Base-by-base conservation (phyloP, 2,797 vertebrate species). In the Sus cebifrons region DNA sequence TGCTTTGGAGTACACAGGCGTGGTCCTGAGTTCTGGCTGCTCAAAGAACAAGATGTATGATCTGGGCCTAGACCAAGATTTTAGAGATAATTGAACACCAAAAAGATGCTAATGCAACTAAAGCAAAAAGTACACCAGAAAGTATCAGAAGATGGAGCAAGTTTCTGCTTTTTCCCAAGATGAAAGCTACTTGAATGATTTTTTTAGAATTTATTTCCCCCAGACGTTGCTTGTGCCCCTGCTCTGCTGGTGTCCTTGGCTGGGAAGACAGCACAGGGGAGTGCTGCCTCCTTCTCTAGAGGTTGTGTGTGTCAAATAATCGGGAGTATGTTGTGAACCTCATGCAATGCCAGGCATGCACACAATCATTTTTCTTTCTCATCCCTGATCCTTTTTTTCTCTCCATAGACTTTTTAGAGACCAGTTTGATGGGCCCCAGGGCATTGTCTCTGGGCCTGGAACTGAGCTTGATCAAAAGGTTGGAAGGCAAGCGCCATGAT, bases 61-160 rank as follows among this genome's bases (percentile, higher is more conserved):
- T n/a, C 60, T 89, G 40, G 85, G 9, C 70, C 75, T 75, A 27
- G 16, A 70, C 8, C 25, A n/a, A 84, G 29, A n/a, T 60, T 95
- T 78, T n/a, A 11, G 32, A 52, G 44, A 65, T 75, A 14, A 52
- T 65, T 92, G 70, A 90, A 40, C 56, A 86, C 2, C 12, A 13
- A 32, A 40, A 92, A 83, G 9, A 1, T 18, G 23, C 1, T 82
- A 21, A 29, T 12, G 29, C 36, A n/a, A 89, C 3, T 6, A 18
- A 62, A 67, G 21, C 11, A 73, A 73, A 65, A 82, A 71, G 27
- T 54, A 83, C 91, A 56, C 49, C 13, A 29, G 20, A 75, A 78
- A 81, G 8, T 64, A 17, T 62, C 64, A 67, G 60, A 40, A 78
- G 58, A 36, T 40, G 8, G 5, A 70, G 21, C 13, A 65, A 2